Evolutionary conservation across 2,797 vertebrate genomes (phyloP).

Genomic region (Fistularia tabacaria): DNA sequence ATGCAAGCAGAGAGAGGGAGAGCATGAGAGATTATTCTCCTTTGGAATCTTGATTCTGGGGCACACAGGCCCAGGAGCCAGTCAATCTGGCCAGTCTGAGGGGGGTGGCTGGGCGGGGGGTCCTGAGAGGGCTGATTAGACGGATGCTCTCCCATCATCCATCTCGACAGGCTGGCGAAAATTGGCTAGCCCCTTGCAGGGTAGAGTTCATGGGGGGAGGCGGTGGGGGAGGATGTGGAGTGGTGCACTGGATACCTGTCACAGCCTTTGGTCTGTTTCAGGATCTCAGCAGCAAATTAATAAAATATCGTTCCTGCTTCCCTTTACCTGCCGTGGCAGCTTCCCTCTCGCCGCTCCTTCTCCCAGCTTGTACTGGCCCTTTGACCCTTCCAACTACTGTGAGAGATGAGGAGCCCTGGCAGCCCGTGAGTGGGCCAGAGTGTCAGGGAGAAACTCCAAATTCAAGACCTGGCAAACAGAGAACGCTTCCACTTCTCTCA

Average conservation of each 20-base stretch:
- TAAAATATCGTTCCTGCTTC: constrained; percentile 79
- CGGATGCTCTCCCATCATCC: constrained; percentile 79
- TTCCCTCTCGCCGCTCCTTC: constrained; percentile 60
- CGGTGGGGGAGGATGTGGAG: constrained; percentile 53
- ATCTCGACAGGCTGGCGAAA: constrained; percentile 79
- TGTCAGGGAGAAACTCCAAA: constrained; percentile 68
- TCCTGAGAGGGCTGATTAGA: constrained; percentile 82
- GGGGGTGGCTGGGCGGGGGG: constrained; percentile 66
- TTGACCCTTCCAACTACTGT: constrained; percentile 73
- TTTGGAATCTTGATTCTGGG: constrained; percentile 75
- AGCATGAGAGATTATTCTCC: constrained; percentile 71
- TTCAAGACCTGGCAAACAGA: constrained; percentile 49
- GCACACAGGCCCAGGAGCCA: constrained; percentile 75
- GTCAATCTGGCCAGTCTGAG: constrained; percentile 73
- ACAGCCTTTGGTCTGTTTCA: constrained; percentile 80
- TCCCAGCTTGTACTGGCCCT: constrained; percentile 71
- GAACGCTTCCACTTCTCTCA: constrained; percentile 47
- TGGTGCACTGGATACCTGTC: constrained; percentile 73
- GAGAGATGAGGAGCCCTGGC: constrained; percentile 73
- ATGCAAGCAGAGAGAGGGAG: constrained; percentile 34
- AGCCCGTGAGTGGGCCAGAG: constrained; percentile 62
- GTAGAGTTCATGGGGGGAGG: constrained; percentile 74
- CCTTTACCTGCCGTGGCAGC: constrained; percentile 72
- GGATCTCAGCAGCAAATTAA: constrained; percentile 80
- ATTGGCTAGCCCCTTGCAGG: constrained; percentile 79